A percentile compares a stretch with the other conserved stretches of the same genome.
phyloP scores from a whole-genome alignment of 2,888 invertebrate genomes.

The Luffia ferchaultella region DNA sequence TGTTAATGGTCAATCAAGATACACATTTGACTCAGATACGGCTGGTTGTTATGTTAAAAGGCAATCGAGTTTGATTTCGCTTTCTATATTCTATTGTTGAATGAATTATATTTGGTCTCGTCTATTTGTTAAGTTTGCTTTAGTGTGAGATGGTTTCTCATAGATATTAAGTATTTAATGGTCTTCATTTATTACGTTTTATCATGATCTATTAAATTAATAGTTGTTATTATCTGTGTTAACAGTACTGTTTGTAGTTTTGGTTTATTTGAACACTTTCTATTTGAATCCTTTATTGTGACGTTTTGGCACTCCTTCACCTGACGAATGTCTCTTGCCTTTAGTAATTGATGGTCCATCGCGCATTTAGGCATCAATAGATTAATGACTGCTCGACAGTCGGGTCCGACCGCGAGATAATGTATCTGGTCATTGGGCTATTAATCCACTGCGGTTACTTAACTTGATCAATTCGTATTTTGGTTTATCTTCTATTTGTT shows the following conservation, averaged over 20 bases:
- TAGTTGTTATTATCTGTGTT: too few relatives aligned
- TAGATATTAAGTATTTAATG: not conserved
- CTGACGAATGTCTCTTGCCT: slow-evolving; percentile 39
- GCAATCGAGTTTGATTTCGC: not conserved
- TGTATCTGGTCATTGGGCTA: slow-evolving; percentile 53
- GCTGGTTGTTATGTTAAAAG: not conserved
- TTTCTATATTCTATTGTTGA: not conserved
- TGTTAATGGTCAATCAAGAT: not conserved
- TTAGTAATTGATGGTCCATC: slow-evolving; percentile 45
- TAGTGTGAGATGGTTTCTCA: not conserved
- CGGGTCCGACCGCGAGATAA: slow-evolving; percentile 51
- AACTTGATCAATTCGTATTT: slow-evolving; percentile 50
- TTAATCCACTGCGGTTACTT: slow-evolving; percentile 55
- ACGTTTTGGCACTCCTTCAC: slow-evolving; percentile 13
- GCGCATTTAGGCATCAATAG: slow-evolving; percentile 44
- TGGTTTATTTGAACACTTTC: not conserved
- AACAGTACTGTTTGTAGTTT: too few relatives aligned
- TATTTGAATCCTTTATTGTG: slow-evolving; percentile 3
- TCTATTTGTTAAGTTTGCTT: not conserved
- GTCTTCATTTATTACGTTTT: too few relatives aligned
- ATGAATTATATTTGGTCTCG: too few relatives aligned
- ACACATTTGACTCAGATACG: not conserved
- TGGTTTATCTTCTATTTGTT: slow-evolving; percentile 30
- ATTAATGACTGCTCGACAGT: slow-evolving; percentile 53
- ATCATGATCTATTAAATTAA: too few relatives aligned